These are phyloP conservation scores for Podabrus alpinus DNA, from an alignment of 2,888 invertebrate species.

Conservation along the genomic window DNA sequence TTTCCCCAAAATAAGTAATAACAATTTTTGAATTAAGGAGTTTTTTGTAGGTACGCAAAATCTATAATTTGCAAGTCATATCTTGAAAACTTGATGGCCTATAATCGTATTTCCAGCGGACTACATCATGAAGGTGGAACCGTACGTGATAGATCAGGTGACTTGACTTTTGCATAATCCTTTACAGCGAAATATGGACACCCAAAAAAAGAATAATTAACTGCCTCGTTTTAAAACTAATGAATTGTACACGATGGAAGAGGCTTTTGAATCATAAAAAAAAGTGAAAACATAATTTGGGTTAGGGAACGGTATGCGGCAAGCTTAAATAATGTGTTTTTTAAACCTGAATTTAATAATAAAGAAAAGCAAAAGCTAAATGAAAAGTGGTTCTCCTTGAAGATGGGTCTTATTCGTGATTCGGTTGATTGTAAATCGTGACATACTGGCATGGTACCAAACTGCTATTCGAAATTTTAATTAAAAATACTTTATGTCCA, in stretches of 20 bases:
- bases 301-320: neutral
- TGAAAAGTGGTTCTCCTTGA: slow-evolving; percentile 47
- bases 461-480: slow-evolving; percentile 17
- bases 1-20: too few species aligned
- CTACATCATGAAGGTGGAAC: too few species aligned
- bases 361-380: slow-evolving; percentile 26
- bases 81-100: too few species aligned
- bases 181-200: too few species aligned
- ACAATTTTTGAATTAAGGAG: too few species aligned
- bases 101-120: too few species aligned
- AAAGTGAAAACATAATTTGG: neutral
- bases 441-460: slow-evolving; percentile 26
- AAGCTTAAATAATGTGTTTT: neutral
- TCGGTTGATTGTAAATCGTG: slow-evolving; percentile 4
- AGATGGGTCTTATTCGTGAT: slow-evolving; percentile 34
- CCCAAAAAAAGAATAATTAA: too few species aligned
- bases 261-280: neutral
- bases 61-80: too few species aligned
- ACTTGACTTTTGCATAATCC: too few species aligned
- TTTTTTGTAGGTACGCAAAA: too few species aligned
- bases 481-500: neutral
- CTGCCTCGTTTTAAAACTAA: too few species aligned
- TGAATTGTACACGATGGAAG: neutral
- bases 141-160: too few species aligned
- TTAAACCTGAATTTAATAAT: slow-evolving; percentile 31